Evolutionary conservation across 2,113 vertebrate genomes (phyloP).

Genomic region (Oxyura jamaicensis): DNA sequence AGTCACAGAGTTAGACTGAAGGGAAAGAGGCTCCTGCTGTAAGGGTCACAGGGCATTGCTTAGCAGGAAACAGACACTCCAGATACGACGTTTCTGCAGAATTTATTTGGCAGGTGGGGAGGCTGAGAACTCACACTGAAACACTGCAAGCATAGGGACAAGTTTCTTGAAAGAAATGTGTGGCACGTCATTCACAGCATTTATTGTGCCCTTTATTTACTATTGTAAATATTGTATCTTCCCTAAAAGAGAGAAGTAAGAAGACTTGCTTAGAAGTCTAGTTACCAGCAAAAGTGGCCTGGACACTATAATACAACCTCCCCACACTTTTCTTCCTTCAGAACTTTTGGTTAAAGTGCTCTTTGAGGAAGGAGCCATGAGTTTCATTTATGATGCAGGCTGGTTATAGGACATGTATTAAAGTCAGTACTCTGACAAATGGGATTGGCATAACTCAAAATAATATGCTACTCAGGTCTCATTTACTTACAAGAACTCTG

Average conservation of each 20-base stretch:
- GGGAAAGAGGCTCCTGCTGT: background rate
- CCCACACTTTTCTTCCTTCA: background rate
- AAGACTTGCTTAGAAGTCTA: background rate
- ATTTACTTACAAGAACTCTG: background rate
- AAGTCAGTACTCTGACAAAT: background rate
- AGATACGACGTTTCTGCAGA: background rate
- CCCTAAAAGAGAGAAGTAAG: background rate
- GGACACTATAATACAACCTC: fast-evolving
- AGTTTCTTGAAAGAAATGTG: background rate
- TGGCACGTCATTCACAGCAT: fast-evolving
- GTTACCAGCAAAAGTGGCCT: background rate
- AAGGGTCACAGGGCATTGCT: constrained; percentile 35
- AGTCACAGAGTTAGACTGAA: background rate
- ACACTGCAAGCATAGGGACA: background rate
- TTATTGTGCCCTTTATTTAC: background rate
- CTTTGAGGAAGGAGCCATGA: background rate
- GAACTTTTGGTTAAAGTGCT: background rate
- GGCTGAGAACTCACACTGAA: background rate
- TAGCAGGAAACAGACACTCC: constrained; percentile 50
- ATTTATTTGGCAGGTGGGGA: constrained; percentile 7
- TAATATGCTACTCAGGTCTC: background rate
- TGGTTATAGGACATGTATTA: background rate
- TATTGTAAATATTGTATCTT: background rate
- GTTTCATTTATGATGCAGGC: background rate
- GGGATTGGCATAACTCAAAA: background rate